These are phyloP conservation scores for Poecilus cupreus DNA, from an alignment of 2,888 invertebrate species.

Conservation along the genomic window DNA sequence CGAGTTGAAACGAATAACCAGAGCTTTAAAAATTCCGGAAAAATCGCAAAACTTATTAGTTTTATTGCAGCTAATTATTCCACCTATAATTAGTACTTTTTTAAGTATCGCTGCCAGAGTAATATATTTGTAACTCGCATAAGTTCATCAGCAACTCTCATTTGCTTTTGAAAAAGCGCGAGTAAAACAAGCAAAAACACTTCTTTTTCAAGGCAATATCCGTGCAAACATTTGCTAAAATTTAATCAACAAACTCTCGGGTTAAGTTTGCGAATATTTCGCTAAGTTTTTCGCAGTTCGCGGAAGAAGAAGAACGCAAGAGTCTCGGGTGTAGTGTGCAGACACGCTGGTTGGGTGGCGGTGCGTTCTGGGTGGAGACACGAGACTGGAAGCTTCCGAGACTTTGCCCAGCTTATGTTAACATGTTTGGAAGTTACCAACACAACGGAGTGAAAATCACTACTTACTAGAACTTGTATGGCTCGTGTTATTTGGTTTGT, in stretches of 20 bases:
- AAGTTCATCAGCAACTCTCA: slow-evolving; percentile 4
- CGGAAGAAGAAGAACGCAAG: slow-evolving; percentile 10
- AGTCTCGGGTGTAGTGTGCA: not conserved
- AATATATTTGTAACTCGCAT: slow-evolving; percentile 1
- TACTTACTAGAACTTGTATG: not conserved
- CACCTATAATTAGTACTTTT: slow-evolving; percentile 2
- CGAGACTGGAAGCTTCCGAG: not conserved
- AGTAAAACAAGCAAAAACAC: slow-evolving; percentile 7
- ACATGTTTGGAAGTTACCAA: slow-evolving; percentile 4
- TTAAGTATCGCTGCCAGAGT: not conserved
- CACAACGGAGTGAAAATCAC: not conserved
- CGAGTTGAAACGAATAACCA: too few relatives aligned
- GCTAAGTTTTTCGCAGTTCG: slow-evolving; percentile 34
- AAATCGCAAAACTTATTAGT: slow-evolving; percentile 6
- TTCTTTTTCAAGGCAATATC: slow-evolving; percentile 24
- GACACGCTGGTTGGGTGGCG: not conserved
- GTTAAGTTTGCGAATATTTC: slow-evolving; percentile 40
- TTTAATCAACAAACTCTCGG: slow-evolving; percentile 40
- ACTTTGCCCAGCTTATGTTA: slow-evolving; percentile 13
- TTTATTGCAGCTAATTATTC: not conserved
- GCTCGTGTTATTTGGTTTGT: too few relatives aligned
- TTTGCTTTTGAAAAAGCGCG: not conserved
- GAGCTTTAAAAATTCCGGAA: not conserved
- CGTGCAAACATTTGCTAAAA: slow-evolving; percentile 31
- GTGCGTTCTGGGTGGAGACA: not conserved